phyloP scores from a whole-genome alignment of 2,797 vertebrate genomes.

The Oceanodroma leucorhoa region DNA sequence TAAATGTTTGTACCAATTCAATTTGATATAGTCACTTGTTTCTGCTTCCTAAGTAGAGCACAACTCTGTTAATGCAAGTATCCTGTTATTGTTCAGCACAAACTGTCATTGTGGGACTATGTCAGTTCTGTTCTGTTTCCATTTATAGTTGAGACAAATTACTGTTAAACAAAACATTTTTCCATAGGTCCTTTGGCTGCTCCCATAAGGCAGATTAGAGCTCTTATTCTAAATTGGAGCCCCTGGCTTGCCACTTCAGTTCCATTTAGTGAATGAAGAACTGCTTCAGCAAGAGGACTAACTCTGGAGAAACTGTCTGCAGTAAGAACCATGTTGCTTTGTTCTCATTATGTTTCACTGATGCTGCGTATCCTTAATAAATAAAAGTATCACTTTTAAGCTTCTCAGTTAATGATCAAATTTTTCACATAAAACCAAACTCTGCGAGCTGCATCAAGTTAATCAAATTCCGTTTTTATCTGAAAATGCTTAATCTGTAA shows the following conservation, averaged over 20 bases:
- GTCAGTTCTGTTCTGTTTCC: slow-evolving; percentile 53
- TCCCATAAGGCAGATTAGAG: slow-evolving; percentile 28
- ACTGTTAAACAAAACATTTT: slow-evolving; percentile 38
- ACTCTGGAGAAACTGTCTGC: neutral
- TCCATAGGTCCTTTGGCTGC: slow-evolving; percentile 37
- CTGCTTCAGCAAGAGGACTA: neutral
- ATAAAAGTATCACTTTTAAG: neutral
- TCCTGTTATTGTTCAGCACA: slow-evolving; percentile 46
- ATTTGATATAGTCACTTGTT: neutral
- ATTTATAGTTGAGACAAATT: slow-evolving; percentile 48
- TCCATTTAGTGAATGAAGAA: slow-evolving; percentile 26
- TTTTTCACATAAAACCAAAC: neutral
- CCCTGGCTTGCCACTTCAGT: neutral
- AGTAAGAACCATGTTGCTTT: neutral
- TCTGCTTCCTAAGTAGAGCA: slow-evolving; percentile 20
- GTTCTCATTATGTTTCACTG: neutral
- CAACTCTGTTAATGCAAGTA: slow-evolving; percentile 27
- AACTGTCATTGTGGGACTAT: slow-evolving; percentile 17
- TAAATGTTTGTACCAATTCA: neutral
- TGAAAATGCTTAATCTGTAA: neutral
- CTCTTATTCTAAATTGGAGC: slow-evolving; percentile 5
- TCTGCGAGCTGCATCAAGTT: neutral
- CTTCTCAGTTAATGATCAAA: neutral
- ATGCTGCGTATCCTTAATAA: neutral
- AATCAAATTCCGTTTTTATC: neutral